Evolutionary conservation across 2,888 invertebrate genomes (phyloP).

Genomic region (Acanthoscelides obtectus): DNA sequence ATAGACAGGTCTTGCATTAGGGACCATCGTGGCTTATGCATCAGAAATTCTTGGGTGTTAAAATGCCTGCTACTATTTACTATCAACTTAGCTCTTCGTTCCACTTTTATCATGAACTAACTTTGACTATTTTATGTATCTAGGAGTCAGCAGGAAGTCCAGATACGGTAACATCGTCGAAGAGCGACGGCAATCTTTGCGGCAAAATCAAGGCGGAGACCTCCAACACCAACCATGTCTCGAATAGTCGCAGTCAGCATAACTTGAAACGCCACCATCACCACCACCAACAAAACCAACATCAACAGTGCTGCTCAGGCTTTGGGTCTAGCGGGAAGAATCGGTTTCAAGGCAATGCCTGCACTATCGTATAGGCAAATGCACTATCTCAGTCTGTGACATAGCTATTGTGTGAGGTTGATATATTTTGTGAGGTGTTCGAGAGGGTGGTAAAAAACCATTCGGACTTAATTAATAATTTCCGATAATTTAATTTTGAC

Average conservation of each 20-base stretch:
- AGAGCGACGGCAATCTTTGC: slow-evolving; percentile 38
- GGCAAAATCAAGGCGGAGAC: slow-evolving; percentile 21
- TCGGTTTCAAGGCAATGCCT: slow-evolving; percentile 47
- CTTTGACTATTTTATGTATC: neutral
- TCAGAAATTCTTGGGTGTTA: too few species aligned
- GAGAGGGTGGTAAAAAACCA: too few species aligned
- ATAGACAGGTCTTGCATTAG: too few species aligned
- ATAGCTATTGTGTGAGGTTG: too few species aligned
- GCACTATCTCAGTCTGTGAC: neutral
- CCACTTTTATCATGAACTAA: too few species aligned
- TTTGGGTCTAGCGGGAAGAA: slow-evolving; percentile 45
- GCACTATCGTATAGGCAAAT: slow-evolving; percentile 35
- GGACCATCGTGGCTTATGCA: too few species aligned
- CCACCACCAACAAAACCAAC: slow-evolving; percentile 33
- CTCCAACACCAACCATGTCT: slow-evolving; percentile 17
- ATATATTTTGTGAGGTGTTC: too few species aligned
- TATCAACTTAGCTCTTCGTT: too few species aligned
- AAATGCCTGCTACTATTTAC: too few species aligned
- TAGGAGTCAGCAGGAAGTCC: neutral
- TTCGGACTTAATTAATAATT: too few species aligned
- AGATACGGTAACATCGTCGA: slow-evolving; percentile 25
- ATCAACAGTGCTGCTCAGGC: slow-evolving; percentile 52
- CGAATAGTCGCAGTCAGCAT: slow-evolving; percentile 36
- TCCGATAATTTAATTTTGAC: too few species aligned
- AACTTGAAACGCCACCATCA: slow-evolving; percentile 25